phyloP scores from a whole-genome alignment of 2,888 invertebrate genomes.

The Sepioteuthis lessoniana region DNA sequence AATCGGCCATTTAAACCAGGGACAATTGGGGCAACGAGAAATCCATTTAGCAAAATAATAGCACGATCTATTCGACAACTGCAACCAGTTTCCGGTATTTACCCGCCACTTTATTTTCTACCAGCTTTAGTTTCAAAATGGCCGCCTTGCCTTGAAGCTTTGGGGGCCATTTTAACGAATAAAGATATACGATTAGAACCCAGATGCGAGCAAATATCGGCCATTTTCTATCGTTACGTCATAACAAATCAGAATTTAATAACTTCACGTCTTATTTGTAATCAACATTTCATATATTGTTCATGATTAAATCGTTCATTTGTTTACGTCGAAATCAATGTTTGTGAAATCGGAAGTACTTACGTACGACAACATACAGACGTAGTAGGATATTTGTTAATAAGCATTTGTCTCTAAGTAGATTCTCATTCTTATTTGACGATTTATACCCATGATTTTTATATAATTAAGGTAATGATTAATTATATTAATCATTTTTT shows the following conservation, averaged over 20 bases:
- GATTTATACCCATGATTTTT: no score
- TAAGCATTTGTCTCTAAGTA: no score
- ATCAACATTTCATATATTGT: background rate
- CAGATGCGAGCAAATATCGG: background rate
- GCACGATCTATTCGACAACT: background rate
- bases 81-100: background rate
- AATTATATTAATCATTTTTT: no score
- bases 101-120: background rate
- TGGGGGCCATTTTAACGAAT: background rate
- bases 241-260: background rate
- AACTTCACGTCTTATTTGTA: background rate
- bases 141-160: background rate
- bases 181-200: no score
- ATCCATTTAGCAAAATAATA: conserved; percentile 14
- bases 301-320: background rate
- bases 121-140: background rate
- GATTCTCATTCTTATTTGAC: no score
- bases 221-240: background rate
- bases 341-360: no score
- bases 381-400: no score
- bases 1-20: conserved; percentile 16
- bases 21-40: background rate
- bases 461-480: no score
- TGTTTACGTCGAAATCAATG: no score
- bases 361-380: no score